Conservation (phyloP, 1,140 invertebrate species). For the Macrocentrus cingulum region DNA sequence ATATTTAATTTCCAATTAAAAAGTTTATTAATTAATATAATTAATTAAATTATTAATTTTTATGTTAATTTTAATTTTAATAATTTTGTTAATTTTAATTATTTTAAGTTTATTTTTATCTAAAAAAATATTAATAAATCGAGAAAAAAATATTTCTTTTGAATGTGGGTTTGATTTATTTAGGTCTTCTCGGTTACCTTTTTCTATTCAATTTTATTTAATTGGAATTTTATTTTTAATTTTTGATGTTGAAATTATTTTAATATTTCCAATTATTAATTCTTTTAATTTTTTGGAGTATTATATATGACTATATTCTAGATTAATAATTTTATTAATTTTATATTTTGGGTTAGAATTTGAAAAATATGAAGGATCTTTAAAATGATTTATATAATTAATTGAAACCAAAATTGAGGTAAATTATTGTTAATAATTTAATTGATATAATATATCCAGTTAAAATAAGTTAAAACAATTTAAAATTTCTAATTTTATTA, state of each 20-base stretch:
- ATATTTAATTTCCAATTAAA: slow-evolving; percentile 71
- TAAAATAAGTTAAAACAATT: slow-evolving; percentile 45
- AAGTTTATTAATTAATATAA: slow-evolving; percentile 58
- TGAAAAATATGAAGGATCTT: slow-evolving; percentile 66
- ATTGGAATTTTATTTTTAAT: slow-evolving; percentile 68
- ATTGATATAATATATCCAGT: slow-evolving; percentile 57
- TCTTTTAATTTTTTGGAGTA: slow-evolving; percentile 42
- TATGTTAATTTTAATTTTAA: slow-evolving; percentile 53
- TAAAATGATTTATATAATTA: slow-evolving; percentile 44
- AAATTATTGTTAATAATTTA: slow-evolving; percentile 64
- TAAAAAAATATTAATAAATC: slow-evolving; percentile 61
- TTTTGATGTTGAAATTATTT: slow-evolving; percentile 67
- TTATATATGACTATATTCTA: slow-evolving; percentile 45
- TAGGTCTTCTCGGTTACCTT: slow-evolving; percentile 59
- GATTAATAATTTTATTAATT: slow-evolving; percentile 60
- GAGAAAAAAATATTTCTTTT: slow-evolving; percentile 64
- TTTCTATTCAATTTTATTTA: slow-evolving; percentile 63
- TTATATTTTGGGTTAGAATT: slow-evolving; percentile 61
- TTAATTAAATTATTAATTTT: slow-evolving; percentile 52
- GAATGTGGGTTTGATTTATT: slow-evolving; percentile 68
- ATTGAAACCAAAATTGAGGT: slow-evolving; percentile 64
- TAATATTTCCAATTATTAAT: slow-evolving; percentile 60
- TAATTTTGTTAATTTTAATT: too few relatives aligned
- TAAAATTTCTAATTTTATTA: slow-evolving; percentile 26
- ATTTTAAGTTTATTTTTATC: slow-evolving; percentile 51